Evolutionary conservation across 2,888 invertebrate genomes (phyloP).

Genomic region (Meiosimyza platycephala): DNA sequence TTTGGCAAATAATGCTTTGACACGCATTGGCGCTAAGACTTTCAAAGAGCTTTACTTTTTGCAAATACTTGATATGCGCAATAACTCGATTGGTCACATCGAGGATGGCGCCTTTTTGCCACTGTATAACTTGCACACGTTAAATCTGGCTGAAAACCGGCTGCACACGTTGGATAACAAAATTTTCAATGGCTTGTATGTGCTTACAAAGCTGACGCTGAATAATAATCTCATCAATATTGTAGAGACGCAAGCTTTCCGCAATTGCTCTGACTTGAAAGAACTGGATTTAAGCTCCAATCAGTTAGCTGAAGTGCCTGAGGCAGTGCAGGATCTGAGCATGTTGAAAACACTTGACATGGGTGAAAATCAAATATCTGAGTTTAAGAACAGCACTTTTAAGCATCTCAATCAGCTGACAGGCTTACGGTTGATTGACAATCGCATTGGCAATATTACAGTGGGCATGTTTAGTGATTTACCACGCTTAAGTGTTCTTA

Average conservation of each 20-base stretch:
- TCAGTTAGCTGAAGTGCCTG: constrained; percentile 83
- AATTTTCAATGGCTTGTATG: constrained; percentile 85
- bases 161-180: constrained; percentile 84
- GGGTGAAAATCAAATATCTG: constrained; percentile 90
- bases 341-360: constrained; percentile 90
- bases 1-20: constrained; percentile 86
- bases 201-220: constrained; percentile 84
- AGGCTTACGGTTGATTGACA: constrained; percentile 88
- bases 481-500: constrained; percentile 85
- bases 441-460: constrained; percentile 86
- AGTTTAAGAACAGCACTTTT: constrained; percentile 86
- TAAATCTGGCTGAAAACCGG: constrained; percentile 89
- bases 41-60: constrained; percentile 89
- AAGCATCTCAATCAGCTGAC: constrained; percentile 87
- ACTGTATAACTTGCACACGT: constrained; percentile 87
- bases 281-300: constrained; percentile 91
- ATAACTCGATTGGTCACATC: constrained; percentile 89
- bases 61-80: constrained; percentile 86
- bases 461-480: constrained; percentile 89
- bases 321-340: constrained; percentile 82
- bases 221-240: constrained; percentile 86
- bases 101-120: constrained; percentile 90
- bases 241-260: constrained; percentile 84
- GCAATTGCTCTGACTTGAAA: constrained; percentile 88
- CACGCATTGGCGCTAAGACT: constrained; percentile 83